Evolutionary conservation across 2,113 vertebrate genomes (phyloP), one percentile per base, ranked within the genome.

Genomic region (Oceanodroma tethys): DNA sequence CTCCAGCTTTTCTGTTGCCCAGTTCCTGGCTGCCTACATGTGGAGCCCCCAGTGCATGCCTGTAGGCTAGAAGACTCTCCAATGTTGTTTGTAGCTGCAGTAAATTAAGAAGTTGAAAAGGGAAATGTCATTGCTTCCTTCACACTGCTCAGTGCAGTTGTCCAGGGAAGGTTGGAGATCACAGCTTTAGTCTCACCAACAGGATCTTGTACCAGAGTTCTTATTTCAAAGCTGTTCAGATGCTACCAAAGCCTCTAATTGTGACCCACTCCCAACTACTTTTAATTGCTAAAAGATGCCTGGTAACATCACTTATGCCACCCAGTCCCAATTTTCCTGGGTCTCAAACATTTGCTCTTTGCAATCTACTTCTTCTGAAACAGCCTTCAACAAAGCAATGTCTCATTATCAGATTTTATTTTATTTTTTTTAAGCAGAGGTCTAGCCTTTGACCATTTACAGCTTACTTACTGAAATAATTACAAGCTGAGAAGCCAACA

Each of bases 41-140:
- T 67, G 52, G 11, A 79, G 42, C 7, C 9, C 5, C 1, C 48
- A 38, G 26, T 0, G 1, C 25, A 43, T 1, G 21, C 5, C 29
- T 40, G 65, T 32, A 66, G 9, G 27, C 13, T 42, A 43, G n/a
- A 6, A 74, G n/a, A 70, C 27, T 30, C n/a, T 32, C 15, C 34
- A 74, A 18, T 22, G 55, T 16, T 59, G 16, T 27, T 63, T 42
- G 32, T 13, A 66, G 40, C 36, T 16, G 7, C 10, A 25, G 29
- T 29, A 71, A 84, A 36, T 55, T 36, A 71, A 66, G 17, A 80
- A 66, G 19, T 2, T 45, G 36, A 59, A 27, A 43, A 70, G 17
- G 21, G 16, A 16, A n/a, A 34, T 10, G 10, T 26, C 58, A 52
- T 13, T 62, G 48, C 25, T 60, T 75, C 45, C 47, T 71, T 55